These are phyloP conservation scores for Micromussa lordhowensis DNA, from an alignment of 92 coral and sea anemone species.

Conservation along the genomic window DNA sequence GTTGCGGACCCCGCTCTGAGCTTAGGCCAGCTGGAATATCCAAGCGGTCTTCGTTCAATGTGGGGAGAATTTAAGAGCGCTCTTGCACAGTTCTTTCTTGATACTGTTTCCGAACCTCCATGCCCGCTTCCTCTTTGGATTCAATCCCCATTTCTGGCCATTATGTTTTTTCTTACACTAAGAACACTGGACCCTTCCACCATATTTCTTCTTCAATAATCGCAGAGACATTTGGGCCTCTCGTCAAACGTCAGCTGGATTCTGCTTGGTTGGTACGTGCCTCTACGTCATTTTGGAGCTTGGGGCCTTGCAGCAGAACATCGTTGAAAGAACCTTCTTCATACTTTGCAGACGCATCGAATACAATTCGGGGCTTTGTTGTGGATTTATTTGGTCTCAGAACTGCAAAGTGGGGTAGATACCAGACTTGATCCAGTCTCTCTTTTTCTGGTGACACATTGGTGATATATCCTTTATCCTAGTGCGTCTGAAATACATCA, in stretches of 20 bases:
- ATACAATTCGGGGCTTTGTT: no score
- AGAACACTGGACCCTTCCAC: conserved; percentile 49
- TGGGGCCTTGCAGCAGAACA: no score
- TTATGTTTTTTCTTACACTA: neutral
- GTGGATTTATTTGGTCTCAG: conserved; percentile 61
- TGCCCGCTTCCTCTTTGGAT: conserved; percentile 22
- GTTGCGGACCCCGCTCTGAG: conserved; percentile 15
- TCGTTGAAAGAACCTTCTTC: no score
- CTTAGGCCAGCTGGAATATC: conserved; percentile 30
- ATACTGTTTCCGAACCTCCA: conserved; percentile 30
- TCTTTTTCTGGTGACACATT: no score
- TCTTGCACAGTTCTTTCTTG: neutral
- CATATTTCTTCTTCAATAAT: conserved; percentile 22
- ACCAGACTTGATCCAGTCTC: conserved; percentile 34
- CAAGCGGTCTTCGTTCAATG: neutral
- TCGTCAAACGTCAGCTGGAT: no score
- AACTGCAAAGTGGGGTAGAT: conserved; percentile 73
- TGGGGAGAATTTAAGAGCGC: neutral
- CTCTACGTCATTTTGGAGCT: no score
- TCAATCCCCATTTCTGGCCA: conserved; percentile 59
- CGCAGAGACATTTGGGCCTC: conserved; percentile 12
- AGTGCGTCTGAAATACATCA: conserved; percentile 25
- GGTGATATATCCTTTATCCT: conserved; percentile 31
- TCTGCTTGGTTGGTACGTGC: no score
- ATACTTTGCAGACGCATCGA: no score